Base-by-base conservation (phyloP, 2,113 vertebrate species). In the Channa maculata region DNA sequence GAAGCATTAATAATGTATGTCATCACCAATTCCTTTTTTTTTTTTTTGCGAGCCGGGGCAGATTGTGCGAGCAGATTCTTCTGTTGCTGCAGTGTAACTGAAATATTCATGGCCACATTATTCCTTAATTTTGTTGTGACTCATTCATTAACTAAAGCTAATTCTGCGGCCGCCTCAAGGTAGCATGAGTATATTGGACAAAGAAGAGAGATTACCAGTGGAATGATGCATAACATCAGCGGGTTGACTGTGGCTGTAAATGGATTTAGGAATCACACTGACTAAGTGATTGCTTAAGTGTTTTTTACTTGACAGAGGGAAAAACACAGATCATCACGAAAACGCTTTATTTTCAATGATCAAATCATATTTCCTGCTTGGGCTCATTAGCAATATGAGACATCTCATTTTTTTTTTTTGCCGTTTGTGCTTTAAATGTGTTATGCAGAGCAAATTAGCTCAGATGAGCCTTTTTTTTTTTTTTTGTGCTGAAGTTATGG, bases 31-130 rank as follows among this genome's bases (percentile, higher is more conserved):
- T 84, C 67, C 24, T 24, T 24, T 24, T 24, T 24, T 66, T 79
- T 75, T 78, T 82, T 74, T 76, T 74, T 81, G 81, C 70, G 71
- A 77, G 80, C 71, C 74, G 0, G 74, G 62, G 77, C 77, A 77
- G 84, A 80, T 69, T 79, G 83, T 64, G 45, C 1, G 14, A 73
- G 72, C 79, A 72, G 86, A 87, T 83, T 66, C 75, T 73, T 37
- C 79, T 79, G 82, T 86, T 79, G 82, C 86, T 77, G 85, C 89
- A 85, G 67, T 63, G 73, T 66, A 77, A 78, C 90, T 93, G 88
- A 93, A 94, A 92, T 93, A 94, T 94, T 94, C 89, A 94, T 92
- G 90, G 77, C 36, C 58, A 59, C 81, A 90, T 93, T 93, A 93
- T 91, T 90, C 85, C 84, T 90, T 93, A 90, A 93, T 91, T 94